phyloP scores from a whole-genome alignment of 2,113 vertebrate genomes.

The Puma concolor region DNA sequence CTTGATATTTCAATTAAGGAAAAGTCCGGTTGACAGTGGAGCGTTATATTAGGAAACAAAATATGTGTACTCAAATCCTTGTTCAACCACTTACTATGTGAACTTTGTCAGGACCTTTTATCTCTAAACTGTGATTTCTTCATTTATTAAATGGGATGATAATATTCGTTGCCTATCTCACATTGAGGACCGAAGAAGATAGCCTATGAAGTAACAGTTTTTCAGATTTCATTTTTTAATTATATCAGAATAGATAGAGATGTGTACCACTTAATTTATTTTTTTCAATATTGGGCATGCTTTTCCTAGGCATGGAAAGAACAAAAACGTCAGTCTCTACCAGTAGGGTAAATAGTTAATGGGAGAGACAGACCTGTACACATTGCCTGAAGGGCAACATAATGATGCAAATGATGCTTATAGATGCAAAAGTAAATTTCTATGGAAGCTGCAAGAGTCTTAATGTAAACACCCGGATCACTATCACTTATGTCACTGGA shows the following conservation, averaged over 20 bases:
- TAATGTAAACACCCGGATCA: background rate
- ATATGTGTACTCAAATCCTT: background rate
- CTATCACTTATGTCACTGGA: background rate
- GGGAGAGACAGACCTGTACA: background rate
- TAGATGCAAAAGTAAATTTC: background rate
- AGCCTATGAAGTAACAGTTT: background rate
- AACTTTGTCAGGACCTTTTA: background rate
- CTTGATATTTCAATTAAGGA: background rate
- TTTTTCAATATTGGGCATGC: background rate
- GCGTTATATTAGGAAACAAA: background rate
- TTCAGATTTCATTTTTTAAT: background rate
- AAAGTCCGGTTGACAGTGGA: background rate
- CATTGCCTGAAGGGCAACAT: background rate
- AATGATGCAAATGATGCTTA: background rate
- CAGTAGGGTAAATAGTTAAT: background rate
- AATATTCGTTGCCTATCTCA: background rate
- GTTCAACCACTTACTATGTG: background rate
- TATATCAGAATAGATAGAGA: background rate
- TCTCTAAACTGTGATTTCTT: background rate
- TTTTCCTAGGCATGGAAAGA: background rate
- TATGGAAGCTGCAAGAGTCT: background rate
- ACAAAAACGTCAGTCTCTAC: background rate
- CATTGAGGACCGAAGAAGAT: background rate
- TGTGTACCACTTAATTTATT: background rate
- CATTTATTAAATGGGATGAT: background rate